phyloP scores from a whole-genome alignment of 2,113 vertebrate species.

The Steatornis caripensis region DNA sequence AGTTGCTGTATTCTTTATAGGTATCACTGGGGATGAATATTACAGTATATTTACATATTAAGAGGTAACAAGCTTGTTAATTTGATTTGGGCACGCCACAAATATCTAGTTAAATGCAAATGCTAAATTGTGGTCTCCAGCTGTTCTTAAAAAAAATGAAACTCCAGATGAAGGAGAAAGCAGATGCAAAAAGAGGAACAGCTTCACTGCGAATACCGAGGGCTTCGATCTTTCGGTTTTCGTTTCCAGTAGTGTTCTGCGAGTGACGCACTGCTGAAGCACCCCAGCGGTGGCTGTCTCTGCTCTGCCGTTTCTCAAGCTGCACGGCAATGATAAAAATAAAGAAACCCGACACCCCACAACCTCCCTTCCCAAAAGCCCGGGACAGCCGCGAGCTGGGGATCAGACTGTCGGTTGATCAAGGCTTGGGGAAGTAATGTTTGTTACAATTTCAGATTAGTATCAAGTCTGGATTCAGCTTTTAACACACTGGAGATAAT shows the following conservation, averaged over 20 bases:
- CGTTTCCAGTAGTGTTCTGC: background rate
- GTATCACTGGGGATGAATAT: background rate
- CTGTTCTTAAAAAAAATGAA: background rate
- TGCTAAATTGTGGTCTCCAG: background rate
- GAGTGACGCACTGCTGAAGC: background rate
- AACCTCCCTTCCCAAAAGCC: background rate
- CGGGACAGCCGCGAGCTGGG: background rate
- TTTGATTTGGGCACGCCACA: background rate
- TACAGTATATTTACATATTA: background rate
- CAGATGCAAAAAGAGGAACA: background rate
- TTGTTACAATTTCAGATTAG: background rate
- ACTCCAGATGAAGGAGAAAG: background rate
- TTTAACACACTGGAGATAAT: conserved; percentile 26
- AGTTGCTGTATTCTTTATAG: background rate
- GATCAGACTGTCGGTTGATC: background rate
- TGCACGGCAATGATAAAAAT: background rate
- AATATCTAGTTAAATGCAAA: background rate
- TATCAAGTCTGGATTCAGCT: background rate
- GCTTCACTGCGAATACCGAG: background rate
- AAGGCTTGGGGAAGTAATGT: background rate
- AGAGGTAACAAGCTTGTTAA: background rate
- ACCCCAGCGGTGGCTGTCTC: background rate
- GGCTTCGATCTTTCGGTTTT: background rate
- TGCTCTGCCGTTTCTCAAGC: background rate
- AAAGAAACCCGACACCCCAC: background rate